Evolutionary conservation across 2,797 vertebrate species (phyloP).

Genomic region (Anabas testudineus): DNA sequence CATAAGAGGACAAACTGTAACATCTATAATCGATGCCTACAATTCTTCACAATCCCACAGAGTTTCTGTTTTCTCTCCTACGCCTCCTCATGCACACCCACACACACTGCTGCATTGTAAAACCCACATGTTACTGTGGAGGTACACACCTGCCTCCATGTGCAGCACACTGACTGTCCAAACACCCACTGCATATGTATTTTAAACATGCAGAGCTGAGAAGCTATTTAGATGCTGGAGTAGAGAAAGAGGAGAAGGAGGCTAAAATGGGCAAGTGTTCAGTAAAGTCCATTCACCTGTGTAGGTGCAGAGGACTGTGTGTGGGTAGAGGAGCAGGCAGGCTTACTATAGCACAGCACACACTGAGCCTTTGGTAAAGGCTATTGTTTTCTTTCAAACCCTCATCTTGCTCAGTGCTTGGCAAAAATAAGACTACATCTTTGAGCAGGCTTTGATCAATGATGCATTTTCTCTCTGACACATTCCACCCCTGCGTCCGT

Average conservation of each 20-base stretch:
- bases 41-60: background rate
- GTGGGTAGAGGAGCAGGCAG: slow-evolving; percentile 67
- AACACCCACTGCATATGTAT: slow-evolving; percentile 67
- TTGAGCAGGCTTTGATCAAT: slow-evolving; percentile 75
- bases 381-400: slow-evolving; percentile 58
- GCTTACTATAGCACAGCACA: slow-evolving; percentile 60
- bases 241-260: slow-evolving; percentile 55
- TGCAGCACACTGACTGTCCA: slow-evolving; percentile 41
- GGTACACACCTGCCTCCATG: slow-evolving; percentile 51
- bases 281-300: slow-evolving; percentile 74
- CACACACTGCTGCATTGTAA: slow-evolving; percentile 15
- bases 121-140: slow-evolving; percentile 34
- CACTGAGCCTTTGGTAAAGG: slow-evolving; percentile 44
- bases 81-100: slow-evolving; percentile 33
- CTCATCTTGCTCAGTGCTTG: slow-evolving; percentile 44
- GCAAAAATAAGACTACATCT: slow-evolving; percentile 60
- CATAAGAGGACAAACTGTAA: slow-evolving; percentile 7
- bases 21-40: slow-evolving; percentile 13
- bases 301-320: slow-evolving; percentile 66
- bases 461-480: slow-evolving; percentile 79
- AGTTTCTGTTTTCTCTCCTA: slow-evolving; percentile 9
- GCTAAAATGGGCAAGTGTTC: slow-evolving; percentile 70
- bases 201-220: slow-evolving; percentile 53
- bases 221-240: slow-evolving; percentile 59
- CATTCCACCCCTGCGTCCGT: slow-evolving; percentile 76